Conservation (phyloP, 2,797 vertebrate species). For the Channallabes apus region DNA sequence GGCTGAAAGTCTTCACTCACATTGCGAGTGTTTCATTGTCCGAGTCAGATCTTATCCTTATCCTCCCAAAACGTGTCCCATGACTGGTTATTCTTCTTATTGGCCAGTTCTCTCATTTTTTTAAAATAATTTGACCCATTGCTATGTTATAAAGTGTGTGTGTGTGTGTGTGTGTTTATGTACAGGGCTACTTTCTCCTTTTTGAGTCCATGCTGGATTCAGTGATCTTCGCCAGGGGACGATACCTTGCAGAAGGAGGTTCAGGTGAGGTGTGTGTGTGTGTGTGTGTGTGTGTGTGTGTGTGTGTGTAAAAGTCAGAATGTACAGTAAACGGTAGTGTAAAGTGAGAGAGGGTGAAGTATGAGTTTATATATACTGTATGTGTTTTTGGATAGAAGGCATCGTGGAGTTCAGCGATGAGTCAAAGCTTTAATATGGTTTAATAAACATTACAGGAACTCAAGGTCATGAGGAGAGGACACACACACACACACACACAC, state of each 20-base stretch:
- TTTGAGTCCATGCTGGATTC: conserved; percentile 99
- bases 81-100: background rate
- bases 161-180: background rate
- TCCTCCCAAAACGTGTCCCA: no score
- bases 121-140: background rate
- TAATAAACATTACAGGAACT: no score
- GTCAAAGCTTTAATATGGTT: background rate
- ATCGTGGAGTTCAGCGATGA: background rate
- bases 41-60: no score
- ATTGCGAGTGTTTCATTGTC: no score
- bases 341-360: background rate
- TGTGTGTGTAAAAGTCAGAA: background rate
- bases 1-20: no score
- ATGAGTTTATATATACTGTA: background rate
- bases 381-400: background rate
- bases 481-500: no score
- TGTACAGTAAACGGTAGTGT: background rate
- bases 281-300: conserved; percentile 14
- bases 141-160: background rate
- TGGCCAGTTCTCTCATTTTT: background rate
- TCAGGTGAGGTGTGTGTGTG: conserved; percentile 78
- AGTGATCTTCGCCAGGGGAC: conserved; percentile 88
- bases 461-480: no score
- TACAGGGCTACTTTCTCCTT: conserved; percentile 94
- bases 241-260: conserved; percentile 84